Evolutionary conservation across 2,888 invertebrate species (phyloP).

Genomic region (Drosophila pegasa): DNA sequence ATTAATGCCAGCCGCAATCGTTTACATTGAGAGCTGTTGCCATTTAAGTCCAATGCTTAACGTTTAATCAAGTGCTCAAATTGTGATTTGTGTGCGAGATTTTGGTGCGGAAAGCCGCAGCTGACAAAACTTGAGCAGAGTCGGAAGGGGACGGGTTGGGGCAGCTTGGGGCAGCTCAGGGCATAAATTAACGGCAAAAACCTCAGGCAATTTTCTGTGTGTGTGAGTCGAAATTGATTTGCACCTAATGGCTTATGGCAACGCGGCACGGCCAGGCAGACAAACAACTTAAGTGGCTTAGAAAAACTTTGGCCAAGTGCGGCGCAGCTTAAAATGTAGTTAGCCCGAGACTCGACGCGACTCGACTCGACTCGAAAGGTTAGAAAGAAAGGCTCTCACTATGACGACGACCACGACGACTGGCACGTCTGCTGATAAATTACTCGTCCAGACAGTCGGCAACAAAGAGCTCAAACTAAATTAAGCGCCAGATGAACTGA

Average conservation of each 20-base stretch:
- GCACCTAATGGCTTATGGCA: constrained; percentile 43
- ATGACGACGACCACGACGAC: constrained; percentile 19
- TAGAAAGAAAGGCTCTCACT: constrained; percentile 1
- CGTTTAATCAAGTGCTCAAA: constrained; percentile 56
- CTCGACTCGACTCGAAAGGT: too few relatives aligned
- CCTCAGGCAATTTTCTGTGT: constrained; percentile 19
- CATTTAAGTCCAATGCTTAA: constrained; percentile 50
- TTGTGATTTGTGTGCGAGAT: constrained; percentile 58
- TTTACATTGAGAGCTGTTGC: constrained; percentile 25
- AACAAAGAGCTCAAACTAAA: constrained; percentile 55
- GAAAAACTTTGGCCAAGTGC: constrained; percentile 43
- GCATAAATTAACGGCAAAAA: constrained; percentile 54
- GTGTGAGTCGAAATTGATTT: constrained; percentile 54
- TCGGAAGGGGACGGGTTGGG: too few relatives aligned
- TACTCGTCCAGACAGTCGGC: constrained; percentile 31
- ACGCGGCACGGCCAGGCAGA: constrained; percentile 26
- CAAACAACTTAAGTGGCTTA: constrained; percentile 60
- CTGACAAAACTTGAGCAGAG: constrained; percentile 51
- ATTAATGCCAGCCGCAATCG: constrained; percentile 47
- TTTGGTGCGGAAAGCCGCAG: constrained; percentile 50
- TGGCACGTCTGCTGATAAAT: constrained; percentile 56
- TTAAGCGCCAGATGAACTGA: constrained; percentile 63
- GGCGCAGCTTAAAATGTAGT: constrained; percentile 62
- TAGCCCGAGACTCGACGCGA: constrained; percentile 28
- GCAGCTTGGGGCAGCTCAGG: background rate